Conservation (phyloP, 2,888 invertebrate species). For the Orthosia cruda region DNA sequence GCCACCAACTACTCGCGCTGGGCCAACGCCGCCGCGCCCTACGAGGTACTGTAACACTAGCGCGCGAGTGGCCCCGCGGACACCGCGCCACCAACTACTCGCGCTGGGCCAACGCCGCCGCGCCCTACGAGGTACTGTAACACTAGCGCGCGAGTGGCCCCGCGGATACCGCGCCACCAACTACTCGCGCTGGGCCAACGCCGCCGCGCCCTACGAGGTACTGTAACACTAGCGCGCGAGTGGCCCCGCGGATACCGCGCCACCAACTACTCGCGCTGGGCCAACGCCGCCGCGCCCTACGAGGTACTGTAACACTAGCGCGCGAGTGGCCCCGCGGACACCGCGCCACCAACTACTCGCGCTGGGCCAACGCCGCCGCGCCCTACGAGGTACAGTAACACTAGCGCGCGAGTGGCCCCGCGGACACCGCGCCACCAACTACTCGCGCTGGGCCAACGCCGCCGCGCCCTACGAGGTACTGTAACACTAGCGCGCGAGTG, state of each 20-base stretch:
- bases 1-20: slow-evolving; percentile 94
- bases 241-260: slow-evolving; percentile 97
- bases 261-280: slow-evolving; percentile 96
- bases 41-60: no score
- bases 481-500: slow-evolving; percentile 94
- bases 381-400: slow-evolving; percentile 92
- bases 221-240: no score
- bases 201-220: slow-evolving; percentile 93
- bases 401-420: slow-evolving; percentile 97
- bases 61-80: slow-evolving; percentile 97
- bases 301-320: slow-evolving; percentile 84
- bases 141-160: slow-evolving; percentile 96
- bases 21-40: slow-evolving; percentile 94
- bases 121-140: slow-evolving; percentile 90
- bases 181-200: slow-evolving; percentile 95
- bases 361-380: slow-evolving; percentile 95
- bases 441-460: slow-evolving; percentile 95
- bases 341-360: slow-evolving; percentile 92
- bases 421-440: slow-evolving; percentile 97
- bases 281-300: slow-evolving; percentile 93
- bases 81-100: slow-evolving; percentile 97
- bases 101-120: slow-evolving; percentile 95
- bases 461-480: slow-evolving; percentile 92
- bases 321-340: slow-evolving; percentile 96
- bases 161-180: slow-evolving; percentile 83